A percentile compares a stretch with the other conserved stretches of the same genome.
These are phyloP conservation scores for Anoplophora glabripennis DNA, from an alignment of 1,140 invertebrate genomes.

Conservation along the genomic window DNA sequence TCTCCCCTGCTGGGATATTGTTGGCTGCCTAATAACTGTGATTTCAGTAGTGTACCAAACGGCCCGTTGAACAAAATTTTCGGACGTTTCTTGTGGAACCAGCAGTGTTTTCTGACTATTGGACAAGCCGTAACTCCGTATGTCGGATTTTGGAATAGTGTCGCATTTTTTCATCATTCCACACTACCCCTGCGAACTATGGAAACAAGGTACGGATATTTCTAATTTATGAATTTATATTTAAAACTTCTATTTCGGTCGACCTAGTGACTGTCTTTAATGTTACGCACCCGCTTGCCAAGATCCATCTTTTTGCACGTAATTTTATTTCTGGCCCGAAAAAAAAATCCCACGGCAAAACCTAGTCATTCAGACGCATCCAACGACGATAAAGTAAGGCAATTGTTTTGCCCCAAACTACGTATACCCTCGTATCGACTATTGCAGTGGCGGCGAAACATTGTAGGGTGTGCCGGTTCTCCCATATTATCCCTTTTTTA, in stretches of 20 bases:
- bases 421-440: slow-evolving; percentile 11
- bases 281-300: not conserved
- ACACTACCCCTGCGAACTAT: slow-evolving; percentile 29
- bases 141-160: slow-evolving; percentile 44
- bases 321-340: not conserved
- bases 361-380: not conserved
- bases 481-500: not conserved
- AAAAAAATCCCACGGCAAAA: not conserved
- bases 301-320: not conserved
- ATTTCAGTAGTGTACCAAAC: slow-evolving; percentile 10
- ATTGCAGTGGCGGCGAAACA: slow-evolving; percentile 11
- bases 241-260: not conserved
- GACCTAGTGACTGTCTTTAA: not conserved
- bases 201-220: slow-evolving; percentile 37
- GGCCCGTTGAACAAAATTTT: slow-evolving; percentile 27
- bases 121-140: slow-evolving; percentile 40
- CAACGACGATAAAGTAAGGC: slow-evolving; percentile 8
- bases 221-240: not conserved
- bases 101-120: slow-evolving; percentile 37
- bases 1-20: slow-evolving; percentile 39
- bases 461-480: slow-evolving; percentile 11
- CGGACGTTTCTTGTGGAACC: slow-evolving; percentile 40
- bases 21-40: slow-evolving; percentile 37
- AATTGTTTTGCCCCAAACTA: slow-evolving; percentile 9
- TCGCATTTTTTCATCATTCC: slow-evolving; percentile 35